These are phyloP conservation scores for Probosciger aterrimus DNA, from an alignment of 2,113 vertebrate genomes.

Conservation along the genomic window DNA sequence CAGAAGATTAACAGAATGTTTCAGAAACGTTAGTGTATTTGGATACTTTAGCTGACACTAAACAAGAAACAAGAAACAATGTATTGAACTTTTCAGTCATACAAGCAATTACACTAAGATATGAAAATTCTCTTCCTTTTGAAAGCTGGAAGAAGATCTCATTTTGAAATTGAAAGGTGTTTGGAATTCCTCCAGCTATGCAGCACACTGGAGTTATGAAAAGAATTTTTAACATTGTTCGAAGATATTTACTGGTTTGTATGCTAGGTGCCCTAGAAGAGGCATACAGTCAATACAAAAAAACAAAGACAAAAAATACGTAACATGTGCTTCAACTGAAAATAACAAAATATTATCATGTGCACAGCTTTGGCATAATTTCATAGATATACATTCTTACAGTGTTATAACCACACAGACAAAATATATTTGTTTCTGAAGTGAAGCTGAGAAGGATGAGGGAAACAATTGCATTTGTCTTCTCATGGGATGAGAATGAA, in stretches of 20 bases:
- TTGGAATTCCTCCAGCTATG: not conserved
- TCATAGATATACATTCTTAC: not conserved
- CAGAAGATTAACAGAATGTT: not conserved
- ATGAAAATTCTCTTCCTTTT: not conserved
- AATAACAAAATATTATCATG: not conserved
- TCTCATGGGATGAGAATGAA: not conserved
- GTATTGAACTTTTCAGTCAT: not conserved
- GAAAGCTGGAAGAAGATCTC: not conserved
- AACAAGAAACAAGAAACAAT: not conserved
- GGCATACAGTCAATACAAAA: not conserved
- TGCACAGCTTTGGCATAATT: not conserved
- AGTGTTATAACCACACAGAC: not conserved
- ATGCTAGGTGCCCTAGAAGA: not conserved
- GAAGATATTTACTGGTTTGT: not conserved
- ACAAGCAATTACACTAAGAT: not conserved
- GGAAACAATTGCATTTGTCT: not conserved
- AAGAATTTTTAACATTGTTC: not conserved
- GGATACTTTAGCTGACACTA: not conserved
- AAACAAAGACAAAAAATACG: not conserved
- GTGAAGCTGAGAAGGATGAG: not conserved
- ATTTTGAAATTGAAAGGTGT: not conserved
- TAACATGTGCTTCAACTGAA: not conserved
- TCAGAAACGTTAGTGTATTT: not conserved
- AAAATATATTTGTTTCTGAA: not conserved
- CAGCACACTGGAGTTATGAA: not conserved